Base-by-base conservation (phyloP, 2,888 invertebrate genomes). In the Cybosia mesomella region DNA sequence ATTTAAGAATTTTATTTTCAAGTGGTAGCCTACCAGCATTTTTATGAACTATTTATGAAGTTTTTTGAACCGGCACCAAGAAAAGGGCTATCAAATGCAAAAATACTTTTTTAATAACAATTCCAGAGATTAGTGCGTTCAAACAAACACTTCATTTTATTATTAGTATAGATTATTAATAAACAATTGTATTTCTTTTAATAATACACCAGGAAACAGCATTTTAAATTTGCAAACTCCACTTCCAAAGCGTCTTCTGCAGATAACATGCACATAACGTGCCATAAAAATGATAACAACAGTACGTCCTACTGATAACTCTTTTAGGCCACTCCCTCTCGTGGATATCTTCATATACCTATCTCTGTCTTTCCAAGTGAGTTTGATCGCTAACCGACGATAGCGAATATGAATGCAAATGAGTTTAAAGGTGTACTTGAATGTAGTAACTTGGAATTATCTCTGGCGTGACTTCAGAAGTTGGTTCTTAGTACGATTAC, bases 361-460 rank as follows among this genome's bases (percentile, higher is more conserved):
- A 66, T 75, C 80, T 66, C 62, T 57, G 60, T 74, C 68, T 54
- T 64, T 58, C 64, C 64, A 63, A 49, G 64, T 57, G 68, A 69
- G 70, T 57, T 67, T 72, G 79, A 76, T 79, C 79, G 68, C 71
- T 68, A 67, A 73, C 68, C 72, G 76, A 67, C 73, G 81, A 83
- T 82, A 79, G 74, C 66, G 77, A 74, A 77, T 79, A 85, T 82
- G 79, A 85, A 84, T 81, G 78, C 73, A 79, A 82, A 84, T 83
- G 77, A 77, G 74, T 80, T 77, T 76, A 67, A 76, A 74, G 73
- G 79, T 80, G 68, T 79, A 73, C 75, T 80, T 74, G 72, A 76
- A 75, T 74, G 79, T 77, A 73, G 80, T 80, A 78, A 83, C 75
- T 75, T 78, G 70, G 71, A 65, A 77, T 81, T 83, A 84, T 85